Conservation (phyloP, 2,888 invertebrate species). For the Ectobius pallidus region DNA sequence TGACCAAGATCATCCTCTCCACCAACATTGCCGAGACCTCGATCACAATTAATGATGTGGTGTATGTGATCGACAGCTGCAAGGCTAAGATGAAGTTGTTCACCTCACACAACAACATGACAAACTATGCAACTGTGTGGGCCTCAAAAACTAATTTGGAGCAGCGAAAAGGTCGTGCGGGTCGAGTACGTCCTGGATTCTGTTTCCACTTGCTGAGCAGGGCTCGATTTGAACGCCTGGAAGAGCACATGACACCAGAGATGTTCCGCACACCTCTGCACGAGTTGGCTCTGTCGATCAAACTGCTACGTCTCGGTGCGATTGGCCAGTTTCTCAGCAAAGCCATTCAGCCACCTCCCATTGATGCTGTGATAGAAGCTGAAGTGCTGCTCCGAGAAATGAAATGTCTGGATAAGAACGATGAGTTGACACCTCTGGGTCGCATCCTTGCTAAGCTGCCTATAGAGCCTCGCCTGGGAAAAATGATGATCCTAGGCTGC, state of each 20-base stretch:
- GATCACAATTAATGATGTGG: slow-evolving; percentile 97
- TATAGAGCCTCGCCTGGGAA: slow-evolving; percentile 94
- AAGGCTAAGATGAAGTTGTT: slow-evolving; percentile 98
- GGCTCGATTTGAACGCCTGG: slow-evolving; percentile 73
- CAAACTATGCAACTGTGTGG: slow-evolving; percentile 97
- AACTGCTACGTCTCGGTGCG: slow-evolving; percentile 85
- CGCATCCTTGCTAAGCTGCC: slow-evolving; percentile 92
- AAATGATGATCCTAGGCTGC: slow-evolving; percentile 95
- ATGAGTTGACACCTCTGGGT: slow-evolving; percentile 92
- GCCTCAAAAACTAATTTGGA: slow-evolving; percentile 94
- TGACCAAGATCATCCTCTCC: slow-evolving; percentile 93
- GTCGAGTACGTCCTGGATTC: slow-evolving; percentile 91
- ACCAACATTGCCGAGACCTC: slow-evolving; percentile 99
- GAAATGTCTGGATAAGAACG: slow-evolving; percentile 85
- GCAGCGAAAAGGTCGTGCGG: slow-evolving; percentile 94
- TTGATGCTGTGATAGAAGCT: slow-evolving; percentile 88
- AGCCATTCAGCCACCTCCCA: slow-evolving; percentile 94
- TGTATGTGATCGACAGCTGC: slow-evolving; percentile 96
- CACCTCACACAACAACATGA: slow-evolving; percentile 98
- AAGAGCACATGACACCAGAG: slow-evolving; percentile 94
- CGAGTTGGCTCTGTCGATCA: slow-evolving; percentile 90
- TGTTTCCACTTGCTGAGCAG: slow-evolving; percentile 91
- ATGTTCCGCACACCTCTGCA: slow-evolving; percentile 98
- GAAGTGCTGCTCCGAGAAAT: slow-evolving; percentile 65
- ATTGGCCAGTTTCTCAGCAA: slow-evolving; percentile 96